Evolutionary conservation across 1,140 invertebrate species (phyloP).

Genomic region (Bombus terrestris): DNA sequence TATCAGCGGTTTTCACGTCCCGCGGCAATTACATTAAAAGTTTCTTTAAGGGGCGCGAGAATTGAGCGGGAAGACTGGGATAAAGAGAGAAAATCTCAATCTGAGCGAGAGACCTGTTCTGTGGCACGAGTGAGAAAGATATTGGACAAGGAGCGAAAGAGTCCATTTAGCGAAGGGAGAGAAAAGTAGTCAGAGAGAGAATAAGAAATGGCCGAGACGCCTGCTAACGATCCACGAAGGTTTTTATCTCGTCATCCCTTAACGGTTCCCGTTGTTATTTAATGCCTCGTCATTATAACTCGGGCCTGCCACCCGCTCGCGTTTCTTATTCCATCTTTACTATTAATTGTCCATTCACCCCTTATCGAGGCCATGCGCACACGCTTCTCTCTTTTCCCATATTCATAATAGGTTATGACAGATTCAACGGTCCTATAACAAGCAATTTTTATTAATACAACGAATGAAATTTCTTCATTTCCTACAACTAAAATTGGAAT

Average conservation of each 20-base stretch:
- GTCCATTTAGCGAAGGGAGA: constrained; percentile 50
- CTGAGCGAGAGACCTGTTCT: background rate
- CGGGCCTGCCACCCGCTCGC: constrained; percentile 27
- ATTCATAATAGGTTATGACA: too few species aligned
- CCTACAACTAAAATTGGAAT: too few species aligned
- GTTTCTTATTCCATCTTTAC: constrained; percentile 37
- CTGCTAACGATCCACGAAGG: constrained; percentile 70
- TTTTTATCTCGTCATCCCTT: constrained; percentile 73
- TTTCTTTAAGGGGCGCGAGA: constrained; percentile 72
- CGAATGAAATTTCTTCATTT: too few species aligned
- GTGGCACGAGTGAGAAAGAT: background rate
- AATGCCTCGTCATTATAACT: constrained; percentile 71
- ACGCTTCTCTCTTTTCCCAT: background rate
- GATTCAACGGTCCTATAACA: too few species aligned
- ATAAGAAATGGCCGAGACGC: constrained; percentile 69
- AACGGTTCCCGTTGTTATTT: constrained; percentile 70
- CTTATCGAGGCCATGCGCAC: constrained; percentile 45
- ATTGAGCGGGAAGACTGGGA: constrained; percentile 62
- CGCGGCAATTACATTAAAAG: constrained; percentile 74
- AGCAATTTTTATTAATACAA: too few species aligned
- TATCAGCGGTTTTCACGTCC: constrained; percentile 74
- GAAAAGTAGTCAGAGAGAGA: constrained; percentile 52
- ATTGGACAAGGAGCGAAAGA: constrained; percentile 61
- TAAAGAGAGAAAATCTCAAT: constrained; percentile 56
- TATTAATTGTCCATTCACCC: constrained; percentile 69